Base-by-base conservation (phyloP, 2,797 vertebrate species). In the Pseudomugil tenellus region DNA sequence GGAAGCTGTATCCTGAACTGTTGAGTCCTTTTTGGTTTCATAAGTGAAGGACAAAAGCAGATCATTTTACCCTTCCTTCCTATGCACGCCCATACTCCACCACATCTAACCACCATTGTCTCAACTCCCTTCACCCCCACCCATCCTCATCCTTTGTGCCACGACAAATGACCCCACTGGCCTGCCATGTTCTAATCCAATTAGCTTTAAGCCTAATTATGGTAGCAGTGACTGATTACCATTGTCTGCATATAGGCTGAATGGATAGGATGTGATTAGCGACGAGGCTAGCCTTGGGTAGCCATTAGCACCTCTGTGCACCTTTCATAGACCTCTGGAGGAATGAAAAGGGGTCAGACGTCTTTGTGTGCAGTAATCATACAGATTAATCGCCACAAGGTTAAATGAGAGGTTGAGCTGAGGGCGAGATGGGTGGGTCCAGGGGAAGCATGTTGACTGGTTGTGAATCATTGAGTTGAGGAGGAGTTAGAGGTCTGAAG, bases 151-250 rank as follows among this genome's bases (percentile, higher is more conserved):
- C 60, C 73, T 61, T 32, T 56, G 34, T 1, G 11, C 49, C 28
- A 34, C 65, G 58, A 74, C 82, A 82, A 85, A 88, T 82, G 83
- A 85, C 82, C 80, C 70, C 59, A 28, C 72, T 66, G 66, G 75
- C 74, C 68, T 5, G 0, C 48, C 61, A 76, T 75, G 76, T 83
- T 80, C 76, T 90, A 91, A 93, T 92, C 86, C 89, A 92, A 90
- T 93, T 90, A 93, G 84, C 78, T 70, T 74, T 80, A 76, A 67
- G 79, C 72, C 76, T 88, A 89, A 88, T 92, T 89, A 81, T 84
- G 76, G 75, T 84, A 72, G 77, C 84, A 83, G 80, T 90, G 92
- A 91, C 75, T 90, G 84, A 91, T 91, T 81, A 85, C 75, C 72
- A 72, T 91, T 91, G 89, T 92, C 87, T 87, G 80, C 52, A 41